Base-by-base conservation (phyloP, 2,797 vertebrate species). In the Botia almorhae region DNA sequence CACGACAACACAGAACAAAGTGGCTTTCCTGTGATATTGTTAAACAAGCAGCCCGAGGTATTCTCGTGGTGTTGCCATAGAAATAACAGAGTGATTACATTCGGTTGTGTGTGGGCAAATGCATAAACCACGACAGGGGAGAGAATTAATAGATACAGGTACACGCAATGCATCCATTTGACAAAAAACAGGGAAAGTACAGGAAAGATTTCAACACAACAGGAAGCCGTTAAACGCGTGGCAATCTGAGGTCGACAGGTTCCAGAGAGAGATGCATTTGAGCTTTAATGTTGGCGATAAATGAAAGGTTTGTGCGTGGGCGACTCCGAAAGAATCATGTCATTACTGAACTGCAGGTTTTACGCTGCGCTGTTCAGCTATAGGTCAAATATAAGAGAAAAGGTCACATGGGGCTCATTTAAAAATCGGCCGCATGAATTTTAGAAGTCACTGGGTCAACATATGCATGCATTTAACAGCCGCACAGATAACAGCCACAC, bases 1-100 rank as follows among this genome's bases (percentile, higher is more conserved):
- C 76, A 60, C 60, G 65, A 78, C 74, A 82, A 67, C 74, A 81
- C 43, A 79, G 53, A 29, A 23, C 74, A 81, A 82, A 78, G 70
- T 81, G 63, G 81, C 85, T 87, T 83, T 82, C 51, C 23, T n/a
- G 16, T 82, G 85, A 82, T 74, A 63, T 80, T 83, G 72, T 83
- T 58, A 80, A 82, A 81, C 71, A 81, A 21, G 21, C 29, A 23
- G 68, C 75, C 46, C 48, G 67, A 82, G 72, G 69, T 80, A 84
- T 84, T 71, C 58, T 69, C 60, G 65, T 55, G 33, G 46, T 21
- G 65, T 73, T 73, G 60, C 74, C 65, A 82, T 74, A 73, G 74
- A 81, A 68, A 87, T 60, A 74, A 50, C 46, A 69, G 71, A 73
- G 12, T 36, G 48, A 64, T 65, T 71, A n/a, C 17, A 63, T 33